Base-by-base conservation (phyloP, 2,113 vertebrate species). In the Lasiurus cinereus region DNA sequence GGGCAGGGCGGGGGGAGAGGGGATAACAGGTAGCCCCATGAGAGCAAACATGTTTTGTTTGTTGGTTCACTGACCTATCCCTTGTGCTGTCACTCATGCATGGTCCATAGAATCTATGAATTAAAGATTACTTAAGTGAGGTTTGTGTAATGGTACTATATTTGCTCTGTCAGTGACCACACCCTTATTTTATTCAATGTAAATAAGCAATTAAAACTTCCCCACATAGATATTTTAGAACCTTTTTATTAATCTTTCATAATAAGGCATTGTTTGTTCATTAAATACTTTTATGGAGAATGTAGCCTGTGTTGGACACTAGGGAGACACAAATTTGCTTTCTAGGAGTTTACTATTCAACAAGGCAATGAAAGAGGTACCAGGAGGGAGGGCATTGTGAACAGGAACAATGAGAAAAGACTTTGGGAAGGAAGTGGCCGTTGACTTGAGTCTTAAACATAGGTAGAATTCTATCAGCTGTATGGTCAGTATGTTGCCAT, bases 131-230 rank as follows among this genome's bases (percentile, higher is more conserved):
- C 16, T 31, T 5, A 19, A 83, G 39, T 31, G 16, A 77, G 36
- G 24, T 84, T 36, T 52, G 4, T 33, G 8, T 22, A 54, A 22
- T 21, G 3, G 27, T 12, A 8, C 59, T 6, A 0, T 73, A 52
- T 88, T 72, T 48, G 29, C 8, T 43, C n/a, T 10, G 7, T 52
- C 27, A 46, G 2, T 73, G 69, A 52, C n/a, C 24, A 31, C n/a
- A 50, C 19, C 46, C n/a, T 77, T 46, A 36, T 91, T 74, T 78
- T 69, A 77, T 33, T 66, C 33, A 70, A 18, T 11, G 2, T 59
- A 83, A 94, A 59, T 2, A 88, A 24, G 24, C 50, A 94, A 94
- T 27, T 59, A 31, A 84, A 80, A 77, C 36, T 64, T 46, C 14
- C 62, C 27, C 14, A 19, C 7, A 7, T 22, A 82, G 52, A 76